Evolutionary conservation across 2,888 invertebrate species (phyloP).

Genomic region (Aporophyla lueneburgensis): DNA sequence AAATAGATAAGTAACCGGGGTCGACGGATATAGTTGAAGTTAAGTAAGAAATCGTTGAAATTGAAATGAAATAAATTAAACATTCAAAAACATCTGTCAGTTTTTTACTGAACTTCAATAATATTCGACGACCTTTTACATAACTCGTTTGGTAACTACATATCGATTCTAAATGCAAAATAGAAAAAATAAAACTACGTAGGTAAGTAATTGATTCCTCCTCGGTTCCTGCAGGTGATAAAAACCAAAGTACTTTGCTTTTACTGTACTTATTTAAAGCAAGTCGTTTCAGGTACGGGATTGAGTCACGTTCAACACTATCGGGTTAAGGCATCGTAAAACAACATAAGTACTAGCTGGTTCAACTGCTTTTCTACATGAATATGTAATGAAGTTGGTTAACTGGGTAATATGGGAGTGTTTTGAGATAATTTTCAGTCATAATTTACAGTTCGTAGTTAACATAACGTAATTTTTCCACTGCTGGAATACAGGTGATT

Average conservation of each 20-base stretch:
- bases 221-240: slow-evolving; percentile 14
- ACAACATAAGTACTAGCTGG: not conserved
- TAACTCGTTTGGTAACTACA: not conserved
- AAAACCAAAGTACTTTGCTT: slow-evolving; percentile 40
- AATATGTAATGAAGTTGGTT: slow-evolving; percentile 20
- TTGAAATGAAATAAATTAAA: too few species aligned
- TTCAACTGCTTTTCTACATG: not conserved
- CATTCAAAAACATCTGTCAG: too few species aligned
- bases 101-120: too few species aligned
- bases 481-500: too few species aligned
- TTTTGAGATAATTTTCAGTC: not conserved
- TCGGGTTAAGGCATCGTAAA: slow-evolving; percentile 45
- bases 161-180: slow-evolving; percentile 5
- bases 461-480: too few species aligned
- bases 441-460: not conserved
- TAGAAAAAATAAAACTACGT: not conserved
- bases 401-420: not conserved
- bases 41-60: too few species aligned
- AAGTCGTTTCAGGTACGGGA: slow-evolving; percentile 1
- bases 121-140: too few species aligned
- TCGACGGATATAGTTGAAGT: too few species aligned
- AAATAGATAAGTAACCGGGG: too few species aligned
- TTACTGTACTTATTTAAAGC: slow-evolving; percentile 22
- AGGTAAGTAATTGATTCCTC: slow-evolving; percentile 50
- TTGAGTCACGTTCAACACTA: slow-evolving; percentile 46